A percentile compares a stretch with the other conserved stretches of the same genome.
Conservation (phyloP, 2,888 invertebrate genomes). For the Electrophaes corylata region DNA sequence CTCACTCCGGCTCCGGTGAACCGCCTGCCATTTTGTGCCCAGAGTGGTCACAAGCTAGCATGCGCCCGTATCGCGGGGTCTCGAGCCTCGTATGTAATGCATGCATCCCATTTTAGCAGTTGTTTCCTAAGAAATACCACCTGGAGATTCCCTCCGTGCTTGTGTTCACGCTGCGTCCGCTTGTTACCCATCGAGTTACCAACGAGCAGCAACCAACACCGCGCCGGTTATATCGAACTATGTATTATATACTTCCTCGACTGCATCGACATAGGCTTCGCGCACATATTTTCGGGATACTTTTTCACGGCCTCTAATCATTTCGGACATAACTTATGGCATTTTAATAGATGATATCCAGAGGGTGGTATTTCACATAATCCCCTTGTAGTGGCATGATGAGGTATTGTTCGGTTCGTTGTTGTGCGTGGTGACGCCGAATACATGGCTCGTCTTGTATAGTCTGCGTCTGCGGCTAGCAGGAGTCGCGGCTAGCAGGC, state of each 20-base stretch:
- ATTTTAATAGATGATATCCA: constrained; percentile 43
- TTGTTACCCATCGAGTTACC: constrained; percentile 34
- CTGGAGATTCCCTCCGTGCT: constrained; percentile 53
- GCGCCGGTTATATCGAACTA: constrained; percentile 13
- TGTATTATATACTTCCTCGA: constrained; percentile 13
- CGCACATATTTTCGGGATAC: constrained; percentile 27
- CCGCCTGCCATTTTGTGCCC: constrained; percentile 54
- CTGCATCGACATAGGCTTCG: constrained; percentile 23
- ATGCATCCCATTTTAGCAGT: constrained; percentile 72
- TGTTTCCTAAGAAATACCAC: constrained; percentile 73
- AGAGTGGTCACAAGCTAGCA: constrained; percentile 48
- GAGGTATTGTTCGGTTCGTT: constrained; percentile 53
- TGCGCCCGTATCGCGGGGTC: constrained; percentile 47
- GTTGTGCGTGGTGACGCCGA: constrained; percentile 53
- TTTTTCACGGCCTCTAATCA: constrained; percentile 25
- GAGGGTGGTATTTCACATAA: constrained; percentile 78
- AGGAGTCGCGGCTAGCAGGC: constrained; percentile 16
- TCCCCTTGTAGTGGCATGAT: constrained; percentile 78
- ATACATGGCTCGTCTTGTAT: constrained; percentile 42
- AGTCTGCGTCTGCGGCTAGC: neutral
- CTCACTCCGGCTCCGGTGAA: constrained; percentile 39
- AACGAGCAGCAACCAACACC: constrained; percentile 68
- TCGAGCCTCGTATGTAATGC: constrained; percentile 59
- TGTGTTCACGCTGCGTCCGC: constrained; percentile 39
- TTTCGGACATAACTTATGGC: constrained; percentile 16